These are phyloP conservation scores for Pangasius krempfi DNA, from an alignment of 2,797 vertebrate genomes.

Conservation along the genomic window DNA sequence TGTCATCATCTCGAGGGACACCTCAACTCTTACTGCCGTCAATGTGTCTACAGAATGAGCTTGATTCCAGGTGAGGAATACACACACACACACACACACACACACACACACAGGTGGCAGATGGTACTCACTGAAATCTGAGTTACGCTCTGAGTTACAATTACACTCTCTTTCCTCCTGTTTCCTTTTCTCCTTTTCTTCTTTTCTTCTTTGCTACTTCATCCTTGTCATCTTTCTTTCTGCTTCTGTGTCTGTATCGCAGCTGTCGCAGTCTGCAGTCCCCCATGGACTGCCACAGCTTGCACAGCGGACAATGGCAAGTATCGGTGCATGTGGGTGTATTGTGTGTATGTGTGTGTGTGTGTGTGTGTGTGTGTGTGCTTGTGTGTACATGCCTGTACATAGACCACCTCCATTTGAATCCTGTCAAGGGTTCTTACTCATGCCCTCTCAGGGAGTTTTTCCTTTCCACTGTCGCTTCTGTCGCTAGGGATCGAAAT, in stretches of 20 bases:
- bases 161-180: not conserved
- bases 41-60: conserved; percentile 78
- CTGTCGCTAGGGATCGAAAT: not conserved
- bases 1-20: conserved; percentile 77
- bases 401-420: not conserved
- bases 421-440: not conserved
- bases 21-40: conserved; percentile 74
- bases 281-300: conserved; percentile 66
- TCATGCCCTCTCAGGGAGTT: not conserved
- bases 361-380: not conserved
- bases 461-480: not conserved
- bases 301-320: conserved; percentile 73
- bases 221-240: conserved; percentile 1
- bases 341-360: not conserved
- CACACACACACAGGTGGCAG: not conserved
- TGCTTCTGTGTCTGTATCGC: conserved; percentile 12
- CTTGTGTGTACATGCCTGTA: not conserved
- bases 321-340: conserved; percentile 43
- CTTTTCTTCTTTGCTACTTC: conserved; percentile 12
- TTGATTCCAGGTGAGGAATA: conserved; percentile 82
- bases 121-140: not conserved
- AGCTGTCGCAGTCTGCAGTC: conserved; percentile 63
- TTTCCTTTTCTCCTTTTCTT: not conserved
- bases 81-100: conserved; percentile 7
- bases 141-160: not conserved